phyloP scores from a whole-genome alignment of 1,140 invertebrate genomes.

The Bombus sibiricus region DNA sequence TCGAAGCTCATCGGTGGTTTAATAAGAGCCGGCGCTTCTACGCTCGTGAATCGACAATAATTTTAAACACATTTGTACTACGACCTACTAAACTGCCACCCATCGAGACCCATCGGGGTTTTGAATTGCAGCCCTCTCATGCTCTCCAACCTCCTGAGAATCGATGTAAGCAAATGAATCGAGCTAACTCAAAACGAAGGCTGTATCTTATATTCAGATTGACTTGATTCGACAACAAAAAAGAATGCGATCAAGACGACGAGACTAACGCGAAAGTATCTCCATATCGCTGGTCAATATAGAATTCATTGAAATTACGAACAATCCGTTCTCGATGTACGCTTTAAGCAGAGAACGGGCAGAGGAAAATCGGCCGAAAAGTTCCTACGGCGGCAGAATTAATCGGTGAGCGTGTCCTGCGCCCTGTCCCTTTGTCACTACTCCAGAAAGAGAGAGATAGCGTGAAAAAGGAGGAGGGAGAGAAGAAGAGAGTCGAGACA shows the following conservation, averaged over 20 bases:
- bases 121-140: background rate
- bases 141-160: conserved; percentile 12
- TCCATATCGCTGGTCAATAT: too few relatives aligned
- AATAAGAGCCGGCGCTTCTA: conserved; percentile 1
- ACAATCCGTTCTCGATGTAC: conserved; percentile 19
- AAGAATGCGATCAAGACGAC: background rate
- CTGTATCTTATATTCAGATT: background rate
- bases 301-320: background rate
- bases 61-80: conserved; percentile 12
- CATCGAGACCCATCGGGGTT: background rate
- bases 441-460: background rate
- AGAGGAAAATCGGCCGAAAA: conserved; percentile 14
- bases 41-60: conserved; percentile 37
- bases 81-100: conserved; percentile 6
- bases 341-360: background rate
- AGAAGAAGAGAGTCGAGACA: background rate
- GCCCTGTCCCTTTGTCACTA: background rate
- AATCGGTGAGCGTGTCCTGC: conserved; percentile 49
- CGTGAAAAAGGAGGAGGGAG: background rate
- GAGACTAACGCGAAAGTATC: background rate
- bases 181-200: conserved; percentile 10
- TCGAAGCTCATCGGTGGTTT: conserved; percentile 20
- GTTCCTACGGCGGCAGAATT: conserved; percentile 2
- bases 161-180: conserved; percentile 29
- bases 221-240: background rate